Percentiles rank a stretch among this genome's conserved stretches.
Conservation (phyloP, 2,797 vertebrate species). For the Sciaenops ocellatus region DNA sequence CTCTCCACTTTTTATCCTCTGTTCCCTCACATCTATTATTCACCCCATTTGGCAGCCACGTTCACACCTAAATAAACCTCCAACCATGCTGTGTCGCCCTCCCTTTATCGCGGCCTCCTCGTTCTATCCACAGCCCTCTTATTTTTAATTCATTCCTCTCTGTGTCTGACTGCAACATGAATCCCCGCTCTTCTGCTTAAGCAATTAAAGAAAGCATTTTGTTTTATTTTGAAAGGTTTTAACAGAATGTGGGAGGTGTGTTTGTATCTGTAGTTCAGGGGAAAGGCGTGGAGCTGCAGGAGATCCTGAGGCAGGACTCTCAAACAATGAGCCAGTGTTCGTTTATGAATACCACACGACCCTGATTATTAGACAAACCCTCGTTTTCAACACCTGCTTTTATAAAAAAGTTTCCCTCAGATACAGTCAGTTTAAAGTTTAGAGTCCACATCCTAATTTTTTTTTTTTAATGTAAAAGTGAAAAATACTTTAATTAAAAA, state of each 20-base stretch:
- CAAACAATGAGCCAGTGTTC: too few relatives aligned
- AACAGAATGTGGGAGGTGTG: background rate
- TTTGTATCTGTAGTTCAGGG: too few relatives aligned
- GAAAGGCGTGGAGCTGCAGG: too few relatives aligned
- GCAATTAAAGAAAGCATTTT: background rate
- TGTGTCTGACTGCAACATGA: background rate
- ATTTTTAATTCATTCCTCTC: background rate
- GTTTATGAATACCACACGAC: too few relatives aligned
- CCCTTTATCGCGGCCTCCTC: constrained; percentile 3
- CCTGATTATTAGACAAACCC: too few relatives aligned
- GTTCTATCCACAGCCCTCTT: constrained; percentile 3
- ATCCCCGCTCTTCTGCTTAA: background rate
- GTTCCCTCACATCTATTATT: constrained; percentile 78
- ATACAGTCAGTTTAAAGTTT: too few relatives aligned
- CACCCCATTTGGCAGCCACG: constrained; percentile 68
- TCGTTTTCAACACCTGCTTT: too few relatives aligned
- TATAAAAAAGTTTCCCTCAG: too few relatives aligned
- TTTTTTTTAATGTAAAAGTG: too few relatives aligned
- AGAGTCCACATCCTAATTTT: too few relatives aligned
- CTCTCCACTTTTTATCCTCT: constrained; percentile 53
- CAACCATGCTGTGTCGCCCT: constrained; percentile 27
- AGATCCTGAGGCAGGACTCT: too few relatives aligned
- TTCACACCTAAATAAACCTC: constrained; percentile 67
- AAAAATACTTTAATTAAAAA: too few relatives aligned
- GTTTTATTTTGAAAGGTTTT: background rate